Conservation (phyloP, 2,113 vertebrate genomes). For the Periophthalmodon schlosseri region DNA sequence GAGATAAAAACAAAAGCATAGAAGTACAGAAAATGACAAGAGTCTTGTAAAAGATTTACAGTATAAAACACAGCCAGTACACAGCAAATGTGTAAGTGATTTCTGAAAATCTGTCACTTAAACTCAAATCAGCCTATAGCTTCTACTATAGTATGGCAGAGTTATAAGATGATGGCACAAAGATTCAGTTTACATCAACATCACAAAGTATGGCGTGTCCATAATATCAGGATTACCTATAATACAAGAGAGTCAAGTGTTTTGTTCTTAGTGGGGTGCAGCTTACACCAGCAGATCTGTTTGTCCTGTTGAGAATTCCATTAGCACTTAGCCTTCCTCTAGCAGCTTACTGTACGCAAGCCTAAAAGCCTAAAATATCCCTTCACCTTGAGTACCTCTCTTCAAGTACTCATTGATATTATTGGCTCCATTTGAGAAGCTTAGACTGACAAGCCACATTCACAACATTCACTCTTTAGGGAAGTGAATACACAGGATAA, state of each 20-base stretch:
- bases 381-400: not conserved
- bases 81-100: not conserved
- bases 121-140: not conserved
- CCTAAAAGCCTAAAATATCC: not conserved
- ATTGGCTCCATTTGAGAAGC: not conserved
- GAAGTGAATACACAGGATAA: slow-evolving; percentile 12
- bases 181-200: not conserved
- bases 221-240: not conserved
- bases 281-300: not conserved
- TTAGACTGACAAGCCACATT: not conserved
- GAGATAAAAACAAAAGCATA: not conserved
- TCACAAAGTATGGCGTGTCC: not conserved
- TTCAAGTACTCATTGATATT: not conserved
- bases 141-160: not conserved
- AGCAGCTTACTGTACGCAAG: not conserved
- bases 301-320: not conserved
- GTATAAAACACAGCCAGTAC: not conserved
- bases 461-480: slow-evolving; percentile 5
- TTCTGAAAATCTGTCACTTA: not conserved
- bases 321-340: not conserved
- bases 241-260: not conserved
- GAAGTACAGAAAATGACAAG: not conserved
- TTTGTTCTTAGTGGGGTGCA: not conserved
- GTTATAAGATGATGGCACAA: not conserved
- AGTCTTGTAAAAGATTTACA: not conserved